Conservation (phyloP, 2,113 vertebrate species). For the Dicentrarchus labrax region DNA sequence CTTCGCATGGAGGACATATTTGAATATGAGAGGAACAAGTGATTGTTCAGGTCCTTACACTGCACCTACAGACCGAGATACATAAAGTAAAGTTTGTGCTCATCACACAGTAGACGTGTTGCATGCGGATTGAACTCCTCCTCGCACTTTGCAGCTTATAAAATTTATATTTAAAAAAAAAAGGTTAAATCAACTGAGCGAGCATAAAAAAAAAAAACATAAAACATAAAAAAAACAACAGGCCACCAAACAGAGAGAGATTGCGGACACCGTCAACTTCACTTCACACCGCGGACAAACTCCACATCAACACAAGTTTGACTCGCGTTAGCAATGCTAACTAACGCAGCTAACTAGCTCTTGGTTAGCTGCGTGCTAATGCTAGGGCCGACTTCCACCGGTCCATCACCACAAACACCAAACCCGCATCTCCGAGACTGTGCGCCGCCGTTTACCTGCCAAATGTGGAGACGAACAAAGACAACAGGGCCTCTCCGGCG, state of each 20-base stretch:
- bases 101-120: not conserved
- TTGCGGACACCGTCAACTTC: conserved; percentile 37
- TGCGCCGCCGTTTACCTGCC: conserved; percentile 76
- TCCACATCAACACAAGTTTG: conserved; percentile 40
- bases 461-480: conserved; percentile 30
- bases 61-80: too few relatives aligned
- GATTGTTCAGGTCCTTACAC: not conserved
- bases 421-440: too few relatives aligned
- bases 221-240: not conserved
- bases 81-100: not conserved
- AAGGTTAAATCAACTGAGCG: not conserved
- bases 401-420: conserved; percentile 16
- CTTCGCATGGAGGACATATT: not conserved
- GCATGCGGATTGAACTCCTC: not conserved
- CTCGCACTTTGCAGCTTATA: conserved; percentile 27
- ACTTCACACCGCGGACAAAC: conserved; percentile 9
- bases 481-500: conserved; percentile 39
- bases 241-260: too few relatives aligned
- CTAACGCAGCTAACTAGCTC: conserved; percentile 45
- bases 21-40: not conserved
- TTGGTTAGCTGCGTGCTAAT: conserved; percentile 60
- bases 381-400: conserved; percentile 68
- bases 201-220: not conserved
- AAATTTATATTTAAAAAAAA: not conserved
- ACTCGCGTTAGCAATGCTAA: conserved; percentile 65